Evolutionary conservation across 64 coral and sea anemone genomes (phyloP).

Genomic region (Montipora efflorescens): DNA sequence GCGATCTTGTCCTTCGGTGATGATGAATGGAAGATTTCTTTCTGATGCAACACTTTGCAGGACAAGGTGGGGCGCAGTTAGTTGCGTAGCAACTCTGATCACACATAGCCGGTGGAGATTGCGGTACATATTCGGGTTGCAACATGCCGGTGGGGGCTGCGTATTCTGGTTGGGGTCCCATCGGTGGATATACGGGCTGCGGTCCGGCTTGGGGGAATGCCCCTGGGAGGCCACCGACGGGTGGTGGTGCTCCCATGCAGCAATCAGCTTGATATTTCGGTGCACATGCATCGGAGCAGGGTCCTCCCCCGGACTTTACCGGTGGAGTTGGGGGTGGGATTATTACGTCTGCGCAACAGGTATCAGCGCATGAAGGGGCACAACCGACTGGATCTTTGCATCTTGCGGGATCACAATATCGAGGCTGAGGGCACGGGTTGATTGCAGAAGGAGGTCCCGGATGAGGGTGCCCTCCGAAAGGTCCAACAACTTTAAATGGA

Average conservation of each 20-base stretch:
- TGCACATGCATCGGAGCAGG: slow-evolving; percentile 80
- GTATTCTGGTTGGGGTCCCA: slow-evolving; percentile 47
- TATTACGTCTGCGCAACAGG: slow-evolving; percentile 42
- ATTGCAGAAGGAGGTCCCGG: slow-evolving; percentile 81
- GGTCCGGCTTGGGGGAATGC: slow-evolving; percentile 42
- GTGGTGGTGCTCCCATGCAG: slow-evolving; percentile 65
- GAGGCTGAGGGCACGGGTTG: slow-evolving; percentile 75
- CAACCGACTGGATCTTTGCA: slow-evolving; percentile 74
- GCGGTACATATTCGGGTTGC: slow-evolving; percentile 21
- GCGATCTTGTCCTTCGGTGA: slow-evolving; percentile 38
- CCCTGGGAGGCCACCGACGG: not conserved
- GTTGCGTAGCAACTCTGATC: slow-evolving; percentile 44
- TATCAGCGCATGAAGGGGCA: slow-evolving; percentile 77
- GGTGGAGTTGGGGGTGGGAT: slow-evolving; percentile 71
- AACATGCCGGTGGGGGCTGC: slow-evolving; percentile 20
- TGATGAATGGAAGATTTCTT: slow-evolving; percentile 44
- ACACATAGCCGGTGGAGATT: slow-evolving; percentile 40
- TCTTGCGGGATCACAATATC: slow-evolving; percentile 55
- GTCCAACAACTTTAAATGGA: slow-evolving; percentile 61
- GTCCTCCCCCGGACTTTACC: slow-evolving; percentile 27
- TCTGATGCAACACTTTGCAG: slow-evolving; percentile 62
- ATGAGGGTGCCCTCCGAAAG: slow-evolving; percentile 84
- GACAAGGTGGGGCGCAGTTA: slow-evolving; percentile 52
- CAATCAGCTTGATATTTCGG: slow-evolving; percentile 76
- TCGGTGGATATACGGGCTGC: slow-evolving; percentile 59